Conservation (phyloP, 1,140 invertebrate species). For the Drosophila parabipectinata region DNA sequence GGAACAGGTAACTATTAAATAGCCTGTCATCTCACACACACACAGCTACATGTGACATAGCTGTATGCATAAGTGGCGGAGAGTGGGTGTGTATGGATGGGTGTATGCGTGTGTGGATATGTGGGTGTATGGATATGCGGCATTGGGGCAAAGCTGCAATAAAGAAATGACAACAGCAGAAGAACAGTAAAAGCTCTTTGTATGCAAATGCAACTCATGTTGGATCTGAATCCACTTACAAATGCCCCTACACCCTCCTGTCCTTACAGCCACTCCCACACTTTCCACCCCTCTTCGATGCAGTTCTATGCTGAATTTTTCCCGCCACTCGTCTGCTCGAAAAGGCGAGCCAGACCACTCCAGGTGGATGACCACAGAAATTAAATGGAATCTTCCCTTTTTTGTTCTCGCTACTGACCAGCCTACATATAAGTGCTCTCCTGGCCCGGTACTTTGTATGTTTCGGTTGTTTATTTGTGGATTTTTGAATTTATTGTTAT, state of each 20-base stretch:
- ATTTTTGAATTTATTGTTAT: constrained; percentile 44
- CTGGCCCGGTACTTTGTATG: constrained; percentile 28
- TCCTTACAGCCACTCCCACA: background rate
- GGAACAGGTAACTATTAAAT: constrained; percentile 54
- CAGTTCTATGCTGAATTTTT: constrained; percentile 40
- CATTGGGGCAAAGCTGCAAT: constrained; percentile 33
- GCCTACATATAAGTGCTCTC: constrained; percentile 47
- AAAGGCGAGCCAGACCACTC: constrained; percentile 73
- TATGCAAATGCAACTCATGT: constrained; percentile 66
- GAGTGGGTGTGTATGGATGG: constrained; percentile 7
- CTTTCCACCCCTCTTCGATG: constrained; percentile 22
- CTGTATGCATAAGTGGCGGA: constrained; percentile 29
- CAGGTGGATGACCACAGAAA: constrained; percentile 75
- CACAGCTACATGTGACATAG: constrained; percentile 12
- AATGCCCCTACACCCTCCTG: constrained; percentile 38
- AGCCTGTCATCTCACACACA: constrained; percentile 36
- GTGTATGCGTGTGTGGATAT: background rate
- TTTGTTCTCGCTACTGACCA: constrained; percentile 7
- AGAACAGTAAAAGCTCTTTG: constrained; percentile 65
- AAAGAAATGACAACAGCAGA: constrained; percentile 56
- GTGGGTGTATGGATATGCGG: constrained; percentile 4
- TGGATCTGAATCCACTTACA: constrained; percentile 61
- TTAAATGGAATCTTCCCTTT: constrained; percentile 72
- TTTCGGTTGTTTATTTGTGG: constrained; percentile 35
- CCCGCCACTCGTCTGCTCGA: constrained; percentile 55